Conservation (phyloP, 2,113 vertebrate species). For the Columba janthina region DNA sequence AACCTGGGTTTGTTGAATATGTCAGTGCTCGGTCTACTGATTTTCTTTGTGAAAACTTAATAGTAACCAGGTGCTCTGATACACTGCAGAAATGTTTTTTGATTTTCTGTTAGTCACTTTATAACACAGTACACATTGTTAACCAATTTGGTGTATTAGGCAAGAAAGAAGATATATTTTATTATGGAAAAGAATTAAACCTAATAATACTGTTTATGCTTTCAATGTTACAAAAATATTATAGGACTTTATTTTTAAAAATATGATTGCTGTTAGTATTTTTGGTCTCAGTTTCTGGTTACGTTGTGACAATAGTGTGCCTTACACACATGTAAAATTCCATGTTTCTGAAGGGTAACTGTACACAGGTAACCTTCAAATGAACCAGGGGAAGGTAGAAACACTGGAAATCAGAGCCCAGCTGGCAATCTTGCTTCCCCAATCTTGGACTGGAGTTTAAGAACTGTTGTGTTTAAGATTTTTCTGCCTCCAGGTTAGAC, state of each 20-base stretch:
- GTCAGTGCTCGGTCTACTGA: slow-evolving; percentile 52
- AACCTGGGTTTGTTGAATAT: neutral
- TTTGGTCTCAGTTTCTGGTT: neutral
- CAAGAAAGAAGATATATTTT: slow-evolving; percentile 46
- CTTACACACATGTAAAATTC: neutral
- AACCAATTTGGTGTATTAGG: slow-evolving; percentile 11
- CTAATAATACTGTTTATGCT: neutral
- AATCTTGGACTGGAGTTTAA: accelerated
- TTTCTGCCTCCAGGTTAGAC: neutral
- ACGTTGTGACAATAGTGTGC: neutral
- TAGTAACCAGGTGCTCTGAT: slow-evolving; percentile 67
- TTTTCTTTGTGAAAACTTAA: slow-evolving; percentile 67
- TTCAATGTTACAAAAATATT: neutral
- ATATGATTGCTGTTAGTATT: neutral
- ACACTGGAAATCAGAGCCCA: neutral
- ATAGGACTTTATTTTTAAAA: neutral
- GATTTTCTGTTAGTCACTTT: slow-evolving; percentile 40
- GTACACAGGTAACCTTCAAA: neutral
- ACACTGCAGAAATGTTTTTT: slow-evolving; percentile 4
- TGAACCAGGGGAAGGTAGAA: neutral
- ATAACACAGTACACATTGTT: neutral
- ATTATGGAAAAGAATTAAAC: slow-evolving; percentile 10
- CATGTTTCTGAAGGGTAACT: neutral
- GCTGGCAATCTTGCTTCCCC: neutral
- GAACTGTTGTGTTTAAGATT: neutral